Evolutionary conservation across 2,888 invertebrate genomes (phyloP).

Genomic region (Callosobruchus maculatus): DNA sequence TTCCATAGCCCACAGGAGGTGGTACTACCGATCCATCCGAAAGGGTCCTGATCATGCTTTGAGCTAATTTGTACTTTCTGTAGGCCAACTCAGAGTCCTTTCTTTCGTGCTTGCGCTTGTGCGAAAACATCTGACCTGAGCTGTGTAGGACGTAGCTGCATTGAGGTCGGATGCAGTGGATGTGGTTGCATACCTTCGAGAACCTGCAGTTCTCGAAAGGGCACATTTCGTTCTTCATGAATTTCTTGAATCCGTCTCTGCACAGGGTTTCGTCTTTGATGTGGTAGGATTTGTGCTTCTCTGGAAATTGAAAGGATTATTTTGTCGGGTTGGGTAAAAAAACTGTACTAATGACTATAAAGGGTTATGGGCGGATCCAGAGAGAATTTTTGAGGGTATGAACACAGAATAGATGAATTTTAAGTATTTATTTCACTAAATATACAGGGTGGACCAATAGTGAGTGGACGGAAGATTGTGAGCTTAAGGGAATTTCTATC

Average conservation of each 20-base stretch:
- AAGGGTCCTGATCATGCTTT: conserved; percentile 58
- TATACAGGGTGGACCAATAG: too few relatives aligned
- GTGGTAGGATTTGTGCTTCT: conserved; percentile 98
- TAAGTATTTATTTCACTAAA: too few relatives aligned
- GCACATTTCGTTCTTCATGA: conserved; percentile 94
- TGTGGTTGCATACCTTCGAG: conserved; percentile 94
- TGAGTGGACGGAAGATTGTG: too few relatives aligned
- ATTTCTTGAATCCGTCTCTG: conserved; percentile 96
- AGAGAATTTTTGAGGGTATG: too few relatives aligned
- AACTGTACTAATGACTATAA: too few relatives aligned
- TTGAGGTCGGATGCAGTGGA: conserved; percentile 93
- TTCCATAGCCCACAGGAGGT: conserved; percentile 32
- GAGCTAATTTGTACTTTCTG: conserved; percentile 66
- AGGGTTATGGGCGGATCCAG: too few relatives aligned
- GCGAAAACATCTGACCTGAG: conserved; percentile 93
- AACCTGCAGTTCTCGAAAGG: conserved; percentile 89
- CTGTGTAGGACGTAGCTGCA: conserved; percentile 96
- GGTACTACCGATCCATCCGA: conserved; percentile 54
- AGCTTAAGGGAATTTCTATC: too few relatives aligned
- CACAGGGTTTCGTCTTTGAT: conserved; percentile 95
- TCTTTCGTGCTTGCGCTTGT: conserved; percentile 95
- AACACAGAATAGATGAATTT: too few relatives aligned
- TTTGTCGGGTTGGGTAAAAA: too few relatives aligned
- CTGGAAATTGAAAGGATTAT: conserved; percentile 53
- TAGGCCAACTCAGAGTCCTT: conserved; percentile 88